Evolutionary conservation across 2,888 invertebrate species (phyloP), one percentile per base, ranked within the genome.

Genomic region (Philhelius pedissequus): DNA sequence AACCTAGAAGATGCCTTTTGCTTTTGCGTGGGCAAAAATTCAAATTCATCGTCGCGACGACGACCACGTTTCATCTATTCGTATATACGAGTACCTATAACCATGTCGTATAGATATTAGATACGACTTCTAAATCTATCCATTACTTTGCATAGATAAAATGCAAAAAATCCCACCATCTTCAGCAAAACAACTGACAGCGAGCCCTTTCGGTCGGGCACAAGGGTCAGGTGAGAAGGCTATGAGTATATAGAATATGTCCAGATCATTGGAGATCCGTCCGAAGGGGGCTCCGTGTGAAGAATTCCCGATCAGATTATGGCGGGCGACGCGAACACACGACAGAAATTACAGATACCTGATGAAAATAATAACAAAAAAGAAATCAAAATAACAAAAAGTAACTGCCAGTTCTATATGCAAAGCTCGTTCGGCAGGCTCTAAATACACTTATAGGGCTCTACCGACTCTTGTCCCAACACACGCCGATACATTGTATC

Each of bases 391-490:
- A 40, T 1, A n/a, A 40, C 18, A 45, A 11, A 7, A 64, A 32
- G n/a, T 40, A 60, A 64, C 45, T 40, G 70, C 50, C 73, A 79
- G 22, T 48, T 78, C 48, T 56, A 32, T 71, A 79, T 79, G 78
- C 78, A 27, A 48, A 64, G 30, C 48, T n/a, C 48, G 73, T 73
- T 64, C 9, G 13, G 2, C 60, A 48, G 74, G 75, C 64, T 79
- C 58, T 79, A 38, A 79, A 73, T 75, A 80, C 68, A 80, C 68
- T 80, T 80, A 32, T 62, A 80, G 79, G 79, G 79, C 79, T 75
- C 20, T 54, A 74, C 56, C 15, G 56, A 20, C 25, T 68, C 25
- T 45, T 54, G 52, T 38, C 15, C 43, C 35, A 80, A 54, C 22
- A 69, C 43, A 62, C 38, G 9, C 7, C 15, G 35, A 58, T 52